Percentiles rank a stretch among this genome's conserved stretches.
These are phyloP conservation scores for Netelia fuscicornis DNA, from an alignment of 2,888 invertebrate species.

Conservation along the genomic window DNA sequence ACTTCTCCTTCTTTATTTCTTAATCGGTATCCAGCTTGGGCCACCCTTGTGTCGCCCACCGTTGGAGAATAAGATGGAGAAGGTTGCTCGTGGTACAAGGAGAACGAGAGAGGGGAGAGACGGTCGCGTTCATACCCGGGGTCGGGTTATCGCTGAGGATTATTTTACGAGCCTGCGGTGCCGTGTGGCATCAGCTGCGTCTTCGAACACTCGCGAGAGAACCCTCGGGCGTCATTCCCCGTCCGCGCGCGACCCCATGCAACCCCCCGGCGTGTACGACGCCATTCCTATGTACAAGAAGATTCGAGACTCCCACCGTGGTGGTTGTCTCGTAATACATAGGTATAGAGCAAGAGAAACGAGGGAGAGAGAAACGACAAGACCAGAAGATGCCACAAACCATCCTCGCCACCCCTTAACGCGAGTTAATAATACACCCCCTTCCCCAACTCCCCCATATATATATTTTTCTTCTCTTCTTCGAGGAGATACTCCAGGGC, in stretches of 20 bases:
- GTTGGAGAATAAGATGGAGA: constrained; percentile 58
- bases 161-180: constrained; percentile 81
- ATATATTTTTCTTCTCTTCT: constrained; percentile 26
- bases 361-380: constrained; percentile 44
- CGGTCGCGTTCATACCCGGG: constrained; percentile 50
- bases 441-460: constrained; percentile 75
- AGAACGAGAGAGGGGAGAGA: constrained; percentile 6
- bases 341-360: constrained; percentile 15
- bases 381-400: constrained; percentile 67
- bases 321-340: constrained; percentile 32
- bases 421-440: constrained; percentile 83
- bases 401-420: constrained; percentile 77
- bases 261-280: constrained; percentile 49
- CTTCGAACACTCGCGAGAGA: constrained; percentile 61
- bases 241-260: constrained; percentile 56
- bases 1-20: constrained; percentile 53
- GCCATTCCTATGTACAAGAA: constrained; percentile 52
- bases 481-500: constrained; percentile 38
- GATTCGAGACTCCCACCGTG: constrained; percentile 25
- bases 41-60: constrained; percentile 33
- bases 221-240: constrained; percentile 65
- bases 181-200: constrained; percentile 81
- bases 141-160: constrained; percentile 75
- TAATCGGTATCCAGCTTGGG: constrained; percentile 61
- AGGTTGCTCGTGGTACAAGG: constrained; percentile 21